Evolutionary conservation across 1,140 invertebrate species (phyloP).

Genomic region (Eupristina koningsbergeri): DNA sequence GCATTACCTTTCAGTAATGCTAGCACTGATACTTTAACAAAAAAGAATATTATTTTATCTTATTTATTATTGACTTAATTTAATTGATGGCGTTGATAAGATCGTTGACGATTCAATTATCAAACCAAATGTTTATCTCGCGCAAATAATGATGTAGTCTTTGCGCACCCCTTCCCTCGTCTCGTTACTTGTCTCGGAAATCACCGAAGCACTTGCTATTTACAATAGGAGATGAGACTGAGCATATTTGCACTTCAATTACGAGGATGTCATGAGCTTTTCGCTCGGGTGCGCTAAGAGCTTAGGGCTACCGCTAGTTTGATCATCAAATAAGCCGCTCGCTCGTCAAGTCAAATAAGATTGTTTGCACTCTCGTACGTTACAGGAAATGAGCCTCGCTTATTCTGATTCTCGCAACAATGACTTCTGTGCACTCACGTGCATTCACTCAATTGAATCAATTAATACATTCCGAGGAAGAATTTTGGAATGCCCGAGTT

Average conservation of each 20-base stretch:
- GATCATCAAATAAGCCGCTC: constrained; percentile 9
- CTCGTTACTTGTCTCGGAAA: background rate
- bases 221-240: constrained; percentile 5
- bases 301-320: constrained; percentile 1
- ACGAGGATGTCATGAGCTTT: constrained; percentile 20
- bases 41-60: background rate
- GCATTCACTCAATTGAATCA: background rate
- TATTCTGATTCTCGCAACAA: background rate
- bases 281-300: constrained; percentile 28
- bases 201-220: constrained; percentile 14
- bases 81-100: background rate
- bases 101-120: background rate
- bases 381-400: background rate
- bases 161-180: background rate
- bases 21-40: too few species aligned
- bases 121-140: constrained; percentile 21
- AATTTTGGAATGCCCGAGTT: background rate
- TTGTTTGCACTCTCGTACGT: constrained; percentile 12
- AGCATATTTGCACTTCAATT: constrained; percentile 35
- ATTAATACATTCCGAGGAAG: background rate
- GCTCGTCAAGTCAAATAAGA: constrained; percentile 18
- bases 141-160: background rate
- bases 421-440: background rate
- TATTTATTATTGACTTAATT: background rate
- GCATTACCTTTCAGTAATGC: too few species aligned